These are phyloP conservation scores for Aldabrachelys gigantea DNA, from an alignment of 2,113 vertebrate species.

Conservation along the genomic window DNA sequence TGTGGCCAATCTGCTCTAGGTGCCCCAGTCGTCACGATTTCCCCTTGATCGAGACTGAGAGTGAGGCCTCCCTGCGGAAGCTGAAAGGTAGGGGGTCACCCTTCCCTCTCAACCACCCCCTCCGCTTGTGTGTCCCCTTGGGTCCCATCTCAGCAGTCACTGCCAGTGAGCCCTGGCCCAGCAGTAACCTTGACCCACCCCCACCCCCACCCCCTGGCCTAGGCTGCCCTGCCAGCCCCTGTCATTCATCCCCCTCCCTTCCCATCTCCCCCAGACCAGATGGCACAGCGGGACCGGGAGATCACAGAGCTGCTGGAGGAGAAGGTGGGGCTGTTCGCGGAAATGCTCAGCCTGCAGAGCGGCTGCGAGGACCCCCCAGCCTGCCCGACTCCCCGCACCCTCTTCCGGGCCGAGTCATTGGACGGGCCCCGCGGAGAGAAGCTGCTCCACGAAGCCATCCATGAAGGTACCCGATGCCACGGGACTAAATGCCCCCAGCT, in stretches of 20 bases:
- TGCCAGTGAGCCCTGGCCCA: too few species aligned
- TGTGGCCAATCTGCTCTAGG: conserved; percentile 51
- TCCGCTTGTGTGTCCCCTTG: fast-evolving
- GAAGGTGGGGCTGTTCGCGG: conserved; percentile 87
- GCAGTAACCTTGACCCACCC: too few species aligned
- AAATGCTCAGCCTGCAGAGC: conserved; percentile 71
- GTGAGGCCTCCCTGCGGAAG: conserved; percentile 87
- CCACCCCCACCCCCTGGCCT: fast-evolving
- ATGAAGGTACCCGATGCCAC: conserved; percentile 80
- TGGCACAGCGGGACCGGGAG: conserved; percentile 88
- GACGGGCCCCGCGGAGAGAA: conserved; percentile 85
- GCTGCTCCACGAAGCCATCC: conserved; percentile 86
- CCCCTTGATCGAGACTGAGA: conserved; percentile 90
- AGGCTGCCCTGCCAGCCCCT: background rate
- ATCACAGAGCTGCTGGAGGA: conserved; percentile 88
- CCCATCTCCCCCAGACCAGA: conserved; percentile 79
- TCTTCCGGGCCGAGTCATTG: conserved; percentile 85
- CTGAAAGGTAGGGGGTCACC: conserved; percentile 83
- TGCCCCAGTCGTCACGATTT: conserved; percentile 91
- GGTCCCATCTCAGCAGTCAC: too few species aligned
- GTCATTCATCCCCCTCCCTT: background rate
- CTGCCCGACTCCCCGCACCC: conserved; percentile 75
- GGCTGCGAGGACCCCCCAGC: conserved; percentile 41
- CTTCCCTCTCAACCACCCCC: too few species aligned
- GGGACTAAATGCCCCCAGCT: background rate